Conservation (phyloP, 2,113 vertebrate genomes). For the Salvelinus namaycush region DNA sequence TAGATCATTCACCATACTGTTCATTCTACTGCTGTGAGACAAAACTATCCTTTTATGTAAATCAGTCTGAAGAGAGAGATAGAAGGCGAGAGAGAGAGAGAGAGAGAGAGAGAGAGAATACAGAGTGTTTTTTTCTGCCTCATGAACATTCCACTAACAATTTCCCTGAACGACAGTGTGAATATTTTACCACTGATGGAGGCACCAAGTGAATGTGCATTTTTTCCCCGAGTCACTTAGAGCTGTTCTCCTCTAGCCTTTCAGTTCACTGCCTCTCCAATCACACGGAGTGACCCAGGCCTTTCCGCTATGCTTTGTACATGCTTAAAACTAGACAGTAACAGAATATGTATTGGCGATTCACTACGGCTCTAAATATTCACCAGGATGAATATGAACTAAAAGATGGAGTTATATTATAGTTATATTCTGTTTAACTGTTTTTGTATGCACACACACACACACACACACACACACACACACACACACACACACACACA, state of each 20-base stretch:
- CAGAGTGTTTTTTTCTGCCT: constrained; percentile 27
- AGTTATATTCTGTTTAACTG: constrained; percentile 26
- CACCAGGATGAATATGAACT: constrained; percentile 10
- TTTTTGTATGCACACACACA: background rate
- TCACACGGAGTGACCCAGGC: constrained; percentile 43
- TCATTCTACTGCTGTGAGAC: too few relatives aligned
- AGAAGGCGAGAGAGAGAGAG: background rate
- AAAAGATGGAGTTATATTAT: constrained; percentile 17
- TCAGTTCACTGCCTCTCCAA: constrained; percentile 50
- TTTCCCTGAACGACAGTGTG: constrained; percentile 50
- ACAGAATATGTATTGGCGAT: constrained; percentile 35
- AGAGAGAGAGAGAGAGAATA: background rate
- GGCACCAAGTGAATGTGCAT: constrained; percentile 66
- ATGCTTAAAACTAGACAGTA: constrained; percentile 46
- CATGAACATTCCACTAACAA: constrained; percentile 33
- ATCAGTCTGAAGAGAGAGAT: background rate
- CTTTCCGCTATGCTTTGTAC: constrained; percentile 34
- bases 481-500: background rate
- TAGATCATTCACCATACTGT: too few relatives aligned
- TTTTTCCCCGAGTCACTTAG: constrained; percentile 48
- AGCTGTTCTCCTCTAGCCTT: constrained; percentile 30
- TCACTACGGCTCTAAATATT: constrained; percentile 29
- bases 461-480: background rate
- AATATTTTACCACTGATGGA: constrained; percentile 60
- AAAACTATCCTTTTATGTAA: too few relatives aligned